Conservation (phyloP, 2,888 invertebrate genomes). For the Philhelius pedissequus region DNA sequence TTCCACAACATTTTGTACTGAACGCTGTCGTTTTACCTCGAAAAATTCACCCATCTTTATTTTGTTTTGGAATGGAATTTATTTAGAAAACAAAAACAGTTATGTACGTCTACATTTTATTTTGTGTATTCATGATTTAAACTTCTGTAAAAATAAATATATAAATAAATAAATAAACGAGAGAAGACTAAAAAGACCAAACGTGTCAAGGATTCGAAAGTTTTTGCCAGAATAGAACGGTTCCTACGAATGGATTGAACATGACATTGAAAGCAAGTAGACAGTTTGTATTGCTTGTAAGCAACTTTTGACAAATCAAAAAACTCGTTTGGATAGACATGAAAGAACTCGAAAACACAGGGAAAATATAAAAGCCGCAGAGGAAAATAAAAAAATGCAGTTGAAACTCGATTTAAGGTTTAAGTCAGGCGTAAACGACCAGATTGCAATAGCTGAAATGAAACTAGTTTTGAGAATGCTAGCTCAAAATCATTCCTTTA, state of each 20-base stretch:
- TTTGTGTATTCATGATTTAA: too few relatives aligned
- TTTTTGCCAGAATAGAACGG: neutral
- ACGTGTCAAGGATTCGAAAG: neutral
- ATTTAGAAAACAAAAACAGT: too few relatives aligned
- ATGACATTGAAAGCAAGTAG: neutral
- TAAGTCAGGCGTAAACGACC: neutral
- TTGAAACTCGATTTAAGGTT: neutral
- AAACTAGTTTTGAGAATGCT: neutral
- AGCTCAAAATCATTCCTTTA: neutral
- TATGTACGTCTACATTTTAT: too few relatives aligned
- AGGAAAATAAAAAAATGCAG: neutral
- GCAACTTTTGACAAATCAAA: neutral
- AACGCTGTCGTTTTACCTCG: too few relatives aligned
- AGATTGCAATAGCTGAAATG: neutral
- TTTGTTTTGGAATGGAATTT: too few relatives aligned
- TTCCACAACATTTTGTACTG: too few relatives aligned
- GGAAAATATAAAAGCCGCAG: neutral
- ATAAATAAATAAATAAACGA: too few relatives aligned
- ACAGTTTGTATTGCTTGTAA: neutral
- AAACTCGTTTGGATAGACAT: neutral
- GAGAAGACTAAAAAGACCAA: neutral
- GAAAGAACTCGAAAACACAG: neutral
- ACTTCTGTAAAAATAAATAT: too few relatives aligned
- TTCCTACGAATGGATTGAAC: neutral
- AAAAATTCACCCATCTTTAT: too few relatives aligned